Evolutionary conservation across 2,888 invertebrate genomes (phyloP).

Genomic region (Amblyjoppa fuscipennis): DNA sequence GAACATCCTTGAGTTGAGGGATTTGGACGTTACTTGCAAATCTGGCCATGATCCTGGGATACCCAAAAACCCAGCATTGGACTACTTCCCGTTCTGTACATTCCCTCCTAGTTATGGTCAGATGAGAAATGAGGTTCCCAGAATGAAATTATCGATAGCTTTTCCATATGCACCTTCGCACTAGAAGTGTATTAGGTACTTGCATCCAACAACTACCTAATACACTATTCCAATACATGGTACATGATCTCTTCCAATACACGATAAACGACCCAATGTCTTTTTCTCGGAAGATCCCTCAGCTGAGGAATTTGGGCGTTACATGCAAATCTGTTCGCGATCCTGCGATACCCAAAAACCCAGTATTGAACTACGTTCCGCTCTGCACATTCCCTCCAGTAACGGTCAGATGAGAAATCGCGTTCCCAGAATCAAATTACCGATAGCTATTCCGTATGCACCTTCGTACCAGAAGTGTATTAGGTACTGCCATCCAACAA

Average conservation of each 20-base stretch:
- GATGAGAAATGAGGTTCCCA: not conserved
- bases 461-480: slow-evolving; percentile 4
- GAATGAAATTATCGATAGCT: slow-evolving; percentile 32
- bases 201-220: slow-evolving; percentile 8
- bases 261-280: no score
- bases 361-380: no score
- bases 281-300: no score
- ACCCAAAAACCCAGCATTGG: no score
- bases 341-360: no score
- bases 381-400: not conserved
- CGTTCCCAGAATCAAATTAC: slow-evolving; percentile 36
- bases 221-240: slow-evolving; percentile 22
- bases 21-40: not conserved
- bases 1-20: not conserved
- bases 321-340: no score
- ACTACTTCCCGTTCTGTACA: no score
- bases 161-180: not conserved
- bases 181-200: not conserved
- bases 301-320: no score
- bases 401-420: not conserved
- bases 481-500: not conserved
- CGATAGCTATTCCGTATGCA: not conserved
- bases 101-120: not conserved
- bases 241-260: no score
- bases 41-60: no score